Base-by-base conservation (phyloP, 2,888 invertebrate species). In the Brachypalpus laphriformis region DNA sequence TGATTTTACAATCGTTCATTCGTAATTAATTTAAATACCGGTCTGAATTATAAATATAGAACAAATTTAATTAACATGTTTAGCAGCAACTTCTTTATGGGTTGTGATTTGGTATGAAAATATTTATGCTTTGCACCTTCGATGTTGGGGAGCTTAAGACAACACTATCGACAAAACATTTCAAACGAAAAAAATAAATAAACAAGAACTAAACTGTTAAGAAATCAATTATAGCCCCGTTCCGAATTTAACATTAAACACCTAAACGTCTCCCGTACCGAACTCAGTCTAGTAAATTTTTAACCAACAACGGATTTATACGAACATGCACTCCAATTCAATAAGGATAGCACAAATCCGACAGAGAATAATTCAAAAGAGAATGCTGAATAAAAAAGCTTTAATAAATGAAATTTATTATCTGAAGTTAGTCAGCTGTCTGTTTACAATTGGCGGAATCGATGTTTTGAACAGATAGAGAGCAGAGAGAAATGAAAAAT, bases 241-340 rank as follows among this genome's bases (percentile, higher is more conserved):
- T 57, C 34, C 56, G 51, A 37, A 63, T 78, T 25, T 22, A 66
- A 72, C 71, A 51, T 57, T 49, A 45, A 83, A 40, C 71, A 75
- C 63, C 80, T 75, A 57, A 28, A 68, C 74, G 74, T 70, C 65
- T 68, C 61, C 68, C 78, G 78, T 59, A 78, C 63, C 68, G 68
- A 78, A 72, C 40, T 56, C 72, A 74, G 82, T 83, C 72, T 83
- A 77, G 54, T 63, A 49, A 14, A 66, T 34, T 57, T 66, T 40
- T n/a, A 9, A 22, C 37, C 47, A 37, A 47, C 31, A 57, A 37
- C 47, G 22, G 56, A n/a, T 28, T 59, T 40, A 51, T 66, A 40
- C 11, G 6, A 54, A 54, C 9, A 22, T 54, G 8, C 54, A 31
- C 54, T 31, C 14, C 25, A 25, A 51, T 14, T 54, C 9, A 14